These are phyloP conservation scores for Zophobas morio DNA, from an alignment of 1,140 invertebrate genomes.

Conservation along the genomic window DNA sequence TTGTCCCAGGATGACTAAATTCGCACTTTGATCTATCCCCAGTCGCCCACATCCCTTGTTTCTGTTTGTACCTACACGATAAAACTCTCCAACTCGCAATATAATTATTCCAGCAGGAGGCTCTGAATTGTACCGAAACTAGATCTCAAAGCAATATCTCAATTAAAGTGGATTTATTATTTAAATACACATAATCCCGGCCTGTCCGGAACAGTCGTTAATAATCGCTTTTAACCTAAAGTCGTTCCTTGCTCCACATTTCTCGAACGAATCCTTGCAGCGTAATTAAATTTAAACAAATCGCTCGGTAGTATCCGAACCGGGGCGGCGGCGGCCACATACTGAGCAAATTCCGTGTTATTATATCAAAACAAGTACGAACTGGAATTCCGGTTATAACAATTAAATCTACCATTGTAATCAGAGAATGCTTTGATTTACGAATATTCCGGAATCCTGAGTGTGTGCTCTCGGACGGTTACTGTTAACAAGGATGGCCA, in stretches of 20 bases:
- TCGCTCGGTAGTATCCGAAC: conserved; percentile 25
- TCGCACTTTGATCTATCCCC: too few species aligned
- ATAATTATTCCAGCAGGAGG: conserved; percentile 22
- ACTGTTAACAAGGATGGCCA: conserved; percentile 58
- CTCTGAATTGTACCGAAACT: conserved; percentile 26
- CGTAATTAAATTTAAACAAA: conserved; percentile 47
- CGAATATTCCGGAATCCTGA: conserved; percentile 46
- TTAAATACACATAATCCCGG: conserved; percentile 37
- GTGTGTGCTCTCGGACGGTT: conserved; percentile 45
- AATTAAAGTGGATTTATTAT: conserved; percentile 39
- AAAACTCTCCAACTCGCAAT: conserved; percentile 19
- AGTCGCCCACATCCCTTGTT: too few species aligned
- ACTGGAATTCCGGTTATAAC: conserved; percentile 49
- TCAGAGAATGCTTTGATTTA: conserved; percentile 48
- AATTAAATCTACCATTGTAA: conserved; percentile 47
- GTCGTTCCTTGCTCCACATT: conserved; percentile 9
- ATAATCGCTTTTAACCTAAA: conserved; percentile 30
- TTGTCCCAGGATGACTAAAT: too few species aligned
- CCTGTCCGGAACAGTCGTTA: conserved; percentile 37
- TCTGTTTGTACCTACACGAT: not conserved
- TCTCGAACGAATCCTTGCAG: conserved; percentile 27
- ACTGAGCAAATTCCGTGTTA: conserved; percentile 43
- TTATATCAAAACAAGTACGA: conserved; percentile 48
- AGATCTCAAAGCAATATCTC: conserved; percentile 34
- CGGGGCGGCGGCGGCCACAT: conserved; percentile 13